Evolutionary conservation across 2,888 invertebrate genomes (phyloP).

Genomic region (Synergus japonicus): DNA sequence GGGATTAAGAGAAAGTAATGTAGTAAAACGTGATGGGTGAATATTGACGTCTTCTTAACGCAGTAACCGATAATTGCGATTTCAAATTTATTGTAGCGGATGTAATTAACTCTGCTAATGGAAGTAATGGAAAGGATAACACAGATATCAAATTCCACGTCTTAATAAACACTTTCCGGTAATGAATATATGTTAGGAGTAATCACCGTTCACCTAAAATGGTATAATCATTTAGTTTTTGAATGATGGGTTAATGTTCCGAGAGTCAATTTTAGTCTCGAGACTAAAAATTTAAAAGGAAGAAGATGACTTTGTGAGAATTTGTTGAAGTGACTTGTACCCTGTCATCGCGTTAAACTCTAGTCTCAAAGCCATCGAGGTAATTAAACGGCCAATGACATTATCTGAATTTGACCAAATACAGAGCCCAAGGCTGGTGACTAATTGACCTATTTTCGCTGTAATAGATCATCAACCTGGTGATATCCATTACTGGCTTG

Average conservation of each 20-base stretch:
- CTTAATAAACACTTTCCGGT: constrained; percentile 2
- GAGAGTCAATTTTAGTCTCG: background rate
- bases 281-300: background rate
- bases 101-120: constrained; percentile 5
- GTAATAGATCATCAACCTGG: constrained; percentile 67
- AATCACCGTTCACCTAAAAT: background rate
- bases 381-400: constrained; percentile 24
- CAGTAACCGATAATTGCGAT: constrained; percentile 13
- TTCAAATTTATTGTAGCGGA: constrained; percentile 8
- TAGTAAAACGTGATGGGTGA: constrained; percentile 17
- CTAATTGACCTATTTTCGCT: constrained; percentile 69
- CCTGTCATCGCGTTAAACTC: background rate
- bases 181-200: constrained; percentile 1
- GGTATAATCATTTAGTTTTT: too few species aligned
- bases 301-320: constrained; percentile 20
- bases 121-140: constrained; percentile 34
- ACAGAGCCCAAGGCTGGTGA: constrained; percentile 49
- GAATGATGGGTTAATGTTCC: too few species aligned
- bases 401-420: constrained; percentile 18
- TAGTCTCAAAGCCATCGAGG: background rate
- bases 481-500: constrained; percentile 62
- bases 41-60: constrained; percentile 33
- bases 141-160: constrained; percentile 1
- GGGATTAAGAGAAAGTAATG: constrained; percentile 24
- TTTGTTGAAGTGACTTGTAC: background rate